phyloP scores from a whole-genome alignment of 2,797 vertebrate species.

The Chiroxiphia lanceolata region DNA sequence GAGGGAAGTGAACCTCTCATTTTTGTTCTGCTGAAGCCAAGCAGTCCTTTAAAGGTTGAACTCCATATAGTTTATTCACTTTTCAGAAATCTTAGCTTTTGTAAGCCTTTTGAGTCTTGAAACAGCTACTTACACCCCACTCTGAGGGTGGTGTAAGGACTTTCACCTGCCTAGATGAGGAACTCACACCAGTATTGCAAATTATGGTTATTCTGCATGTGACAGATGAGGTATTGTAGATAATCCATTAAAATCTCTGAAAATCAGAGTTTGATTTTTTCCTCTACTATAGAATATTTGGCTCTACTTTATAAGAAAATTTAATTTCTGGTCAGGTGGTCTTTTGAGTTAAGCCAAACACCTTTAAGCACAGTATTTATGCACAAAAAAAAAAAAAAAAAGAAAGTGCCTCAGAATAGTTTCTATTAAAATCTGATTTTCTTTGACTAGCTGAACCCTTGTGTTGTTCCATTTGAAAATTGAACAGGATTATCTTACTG shows the following conservation, averaged over 20 bases:
- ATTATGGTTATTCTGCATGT: background rate
- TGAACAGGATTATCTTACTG: background rate
- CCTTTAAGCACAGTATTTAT: background rate
- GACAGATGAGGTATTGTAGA: background rate
- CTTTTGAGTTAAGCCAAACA: background rate
- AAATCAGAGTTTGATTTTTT: background rate
- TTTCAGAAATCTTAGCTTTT: background rate
- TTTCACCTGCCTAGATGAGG: background rate
- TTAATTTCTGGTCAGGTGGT: background rate
- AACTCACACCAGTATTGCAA: background rate
- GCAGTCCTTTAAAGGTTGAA: background rate
- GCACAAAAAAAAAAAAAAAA: background rate
- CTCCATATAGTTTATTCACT: background rate
- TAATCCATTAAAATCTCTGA: background rate
- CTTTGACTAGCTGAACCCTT: background rate
- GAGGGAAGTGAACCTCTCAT: background rate
- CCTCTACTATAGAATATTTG: background rate
- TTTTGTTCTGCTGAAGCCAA: background rate
- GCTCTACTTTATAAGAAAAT: background rate
- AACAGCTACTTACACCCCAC: background rate
- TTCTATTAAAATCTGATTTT: background rate
- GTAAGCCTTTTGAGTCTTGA: background rate
- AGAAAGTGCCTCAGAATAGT: background rate
- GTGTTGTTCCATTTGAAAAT: background rate
- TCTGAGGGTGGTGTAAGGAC: background rate